Conservation (phyloP, 2,113 vertebrate genomes). For the Prionailurus bengalensis region DNA sequence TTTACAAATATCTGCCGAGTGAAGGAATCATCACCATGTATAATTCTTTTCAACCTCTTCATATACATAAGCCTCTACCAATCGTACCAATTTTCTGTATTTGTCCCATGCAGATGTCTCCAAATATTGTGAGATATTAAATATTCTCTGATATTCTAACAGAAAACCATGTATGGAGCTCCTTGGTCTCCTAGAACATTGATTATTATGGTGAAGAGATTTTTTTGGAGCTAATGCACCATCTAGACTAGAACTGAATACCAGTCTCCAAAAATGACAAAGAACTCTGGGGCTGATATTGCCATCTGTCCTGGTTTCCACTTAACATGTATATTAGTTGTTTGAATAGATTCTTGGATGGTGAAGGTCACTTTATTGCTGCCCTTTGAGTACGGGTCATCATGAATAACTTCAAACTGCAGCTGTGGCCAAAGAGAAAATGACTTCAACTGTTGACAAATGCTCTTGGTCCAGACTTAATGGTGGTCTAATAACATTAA, state of each 20-base stretch:
- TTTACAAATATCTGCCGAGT: neutral
- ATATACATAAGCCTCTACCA: neutral
- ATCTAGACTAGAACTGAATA: neutral
- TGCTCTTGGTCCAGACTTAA: slow-evolving; percentile 68
- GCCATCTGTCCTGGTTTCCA: slow-evolving; percentile 72
- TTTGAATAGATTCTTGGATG: slow-evolving; percentile 73
- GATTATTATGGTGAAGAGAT: neutral
- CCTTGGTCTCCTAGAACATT: neutral
- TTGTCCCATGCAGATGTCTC: neutral
- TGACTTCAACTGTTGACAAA: slow-evolving; percentile 75
- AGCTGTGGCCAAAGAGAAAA: slow-evolving; percentile 79
- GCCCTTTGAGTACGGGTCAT: slow-evolving; percentile 66
- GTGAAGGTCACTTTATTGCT: slow-evolving; percentile 73
- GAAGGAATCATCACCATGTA: neutral
- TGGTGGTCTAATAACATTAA: slow-evolving; percentile 70
- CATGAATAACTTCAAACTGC: slow-evolving; percentile 62
- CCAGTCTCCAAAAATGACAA: neutral
- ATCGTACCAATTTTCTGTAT: neutral
- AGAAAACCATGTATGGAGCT: neutral
- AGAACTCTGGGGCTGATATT: neutral
- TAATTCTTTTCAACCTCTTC: neutral
- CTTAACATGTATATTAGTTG: slow-evolving; percentile 77
- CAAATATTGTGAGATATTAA: neutral
- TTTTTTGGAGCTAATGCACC: neutral
- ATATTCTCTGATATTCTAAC: neutral